Percentiles rank a stretch among this genome's conserved stretches.
Evolutionary conservation across 2,888 invertebrate species (phyloP).

Genomic region (Chydorus sphaericus): DNA sequence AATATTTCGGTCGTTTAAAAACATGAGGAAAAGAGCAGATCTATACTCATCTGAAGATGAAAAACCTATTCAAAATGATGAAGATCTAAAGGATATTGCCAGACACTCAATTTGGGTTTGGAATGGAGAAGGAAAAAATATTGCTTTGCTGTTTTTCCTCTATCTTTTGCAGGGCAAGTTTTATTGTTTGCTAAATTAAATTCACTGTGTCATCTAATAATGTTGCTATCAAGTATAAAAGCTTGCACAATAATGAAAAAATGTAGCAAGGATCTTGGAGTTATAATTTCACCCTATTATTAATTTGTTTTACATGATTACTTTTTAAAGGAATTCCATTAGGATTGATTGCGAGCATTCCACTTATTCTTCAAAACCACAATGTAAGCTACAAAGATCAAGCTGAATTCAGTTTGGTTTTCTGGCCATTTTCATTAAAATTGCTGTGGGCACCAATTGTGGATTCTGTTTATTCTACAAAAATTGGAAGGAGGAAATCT

Average conservation of each 20-base stretch:
- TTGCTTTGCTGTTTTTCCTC: conserved; percentile 73
- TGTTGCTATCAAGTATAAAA: no score
- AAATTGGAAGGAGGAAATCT: conserved; percentile 81
- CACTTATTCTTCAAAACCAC: conserved; percentile 84
- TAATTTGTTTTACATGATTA: no score
- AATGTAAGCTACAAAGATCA: conserved; percentile 90
- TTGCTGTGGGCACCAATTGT: conserved; percentile 97
- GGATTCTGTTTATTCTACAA: conserved; percentile 69
- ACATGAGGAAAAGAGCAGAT: no score
- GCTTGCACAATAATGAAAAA: no score
- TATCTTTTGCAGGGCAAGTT: conserved; percentile 91
- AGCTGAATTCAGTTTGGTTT: conserved; percentile 39
- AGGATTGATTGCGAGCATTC: conserved; percentile 83
- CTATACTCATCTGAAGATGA: no score
- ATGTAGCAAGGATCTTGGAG: no score
- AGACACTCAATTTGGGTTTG: neutral
- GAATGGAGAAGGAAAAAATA: conserved; percentile 37
- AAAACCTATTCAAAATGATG: no score
- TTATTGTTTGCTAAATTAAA: no score
- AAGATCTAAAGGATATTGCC: no score
- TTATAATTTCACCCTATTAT: no score
- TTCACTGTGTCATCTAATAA: no score
- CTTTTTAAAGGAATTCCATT: conserved; percentile 92
- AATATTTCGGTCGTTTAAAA: no score
- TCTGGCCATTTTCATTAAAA: conserved; percentile 55